Conservation (phyloP, 1,140 invertebrate genomes). For the Achroia grisella region DNA sequence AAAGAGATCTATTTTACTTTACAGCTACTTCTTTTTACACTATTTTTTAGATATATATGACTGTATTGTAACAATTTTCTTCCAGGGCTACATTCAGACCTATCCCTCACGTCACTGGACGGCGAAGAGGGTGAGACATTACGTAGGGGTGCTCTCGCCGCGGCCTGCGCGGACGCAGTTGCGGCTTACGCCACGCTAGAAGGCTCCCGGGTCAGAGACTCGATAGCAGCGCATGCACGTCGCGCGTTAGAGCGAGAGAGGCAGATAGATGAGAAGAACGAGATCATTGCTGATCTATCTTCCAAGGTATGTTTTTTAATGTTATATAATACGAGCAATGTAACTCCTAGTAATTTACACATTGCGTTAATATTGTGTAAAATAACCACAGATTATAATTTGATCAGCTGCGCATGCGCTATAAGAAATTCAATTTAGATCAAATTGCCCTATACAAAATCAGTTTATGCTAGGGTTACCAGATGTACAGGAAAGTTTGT, state of each 20-base stretch:
- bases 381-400: no score
- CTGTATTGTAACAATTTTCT: neutral
- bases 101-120: constrained; percentile 73
- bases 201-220: constrained; percentile 85
- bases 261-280: constrained; percentile 85
- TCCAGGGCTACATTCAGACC: constrained; percentile 75
- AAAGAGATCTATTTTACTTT: no score
- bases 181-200: constrained; percentile 82
- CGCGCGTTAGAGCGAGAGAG: constrained; percentile 84
- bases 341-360: no score
- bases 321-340: no score
- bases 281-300: constrained; percentile 85
- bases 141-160: constrained; percentile 72
- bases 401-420: no score
- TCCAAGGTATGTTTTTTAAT: constrained; percentile 78
- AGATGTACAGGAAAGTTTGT: no score
- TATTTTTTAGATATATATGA: no score
- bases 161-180: constrained; percentile 81
- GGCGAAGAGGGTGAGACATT: constrained; percentile 70
- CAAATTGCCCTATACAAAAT: no score
- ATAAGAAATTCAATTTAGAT: no score
- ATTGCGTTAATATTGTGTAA: no score
- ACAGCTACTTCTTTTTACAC: no score
- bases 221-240: constrained; percentile 83
- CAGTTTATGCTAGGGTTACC: no score